A percentile compares a stretch with the other conserved stretches of the same genome.
phyloP scores from a whole-genome alignment of 2,888 invertebrate species.

The Deilephila elpenor region DNA sequence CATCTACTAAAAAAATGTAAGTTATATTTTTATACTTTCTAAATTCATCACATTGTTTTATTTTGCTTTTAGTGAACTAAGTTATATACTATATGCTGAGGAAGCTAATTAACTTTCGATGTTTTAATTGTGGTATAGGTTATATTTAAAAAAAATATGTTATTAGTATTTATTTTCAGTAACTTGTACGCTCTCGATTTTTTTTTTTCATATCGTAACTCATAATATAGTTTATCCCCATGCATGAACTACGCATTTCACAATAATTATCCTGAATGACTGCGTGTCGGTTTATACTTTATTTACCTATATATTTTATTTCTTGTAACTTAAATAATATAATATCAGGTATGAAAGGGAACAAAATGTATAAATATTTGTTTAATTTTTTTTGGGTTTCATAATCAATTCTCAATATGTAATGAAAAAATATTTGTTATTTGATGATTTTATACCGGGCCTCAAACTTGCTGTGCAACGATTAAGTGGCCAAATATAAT shows the following conservation, averaged over 20 bases:
- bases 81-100: background rate
- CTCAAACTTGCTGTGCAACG: no score
- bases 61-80: background rate
- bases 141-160: background rate
- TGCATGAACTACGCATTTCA: background rate
- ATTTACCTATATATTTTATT: background rate
- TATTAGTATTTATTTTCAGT: background rate
- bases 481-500: background rate
- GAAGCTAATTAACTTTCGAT: background rate
- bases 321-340: no score
- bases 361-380: no score
- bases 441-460: no score
- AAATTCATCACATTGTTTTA: background rate
- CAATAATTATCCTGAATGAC: background rate
- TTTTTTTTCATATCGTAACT: no score
- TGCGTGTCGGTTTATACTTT: background rate
- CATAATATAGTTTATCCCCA: no score
- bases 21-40: conserved; percentile 40
- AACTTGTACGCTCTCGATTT: background rate
- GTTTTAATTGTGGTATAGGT: background rate
- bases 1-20: conserved; percentile 54
- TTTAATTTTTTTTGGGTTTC: background rate
- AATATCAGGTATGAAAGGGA: no score
- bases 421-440: background rate
- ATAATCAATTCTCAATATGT: background rate